Evolutionary conservation across 2,113 vertebrate genomes (phyloP).

Genomic region (Hippocampus comes): DNA sequence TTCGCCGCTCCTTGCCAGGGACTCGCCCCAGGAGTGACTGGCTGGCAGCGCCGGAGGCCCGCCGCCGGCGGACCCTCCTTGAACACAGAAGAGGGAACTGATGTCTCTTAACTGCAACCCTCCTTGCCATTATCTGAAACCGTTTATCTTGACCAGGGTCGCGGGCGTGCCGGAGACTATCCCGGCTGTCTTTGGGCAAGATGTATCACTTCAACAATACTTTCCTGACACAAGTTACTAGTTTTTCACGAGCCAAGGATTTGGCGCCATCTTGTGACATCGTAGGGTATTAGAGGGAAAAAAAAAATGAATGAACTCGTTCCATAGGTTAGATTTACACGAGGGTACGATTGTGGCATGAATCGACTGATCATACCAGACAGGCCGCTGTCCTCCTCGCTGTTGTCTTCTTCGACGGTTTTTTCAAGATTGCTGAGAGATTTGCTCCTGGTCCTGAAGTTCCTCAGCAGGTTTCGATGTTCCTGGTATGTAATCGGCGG

Average conservation of each 20-base stretch:
- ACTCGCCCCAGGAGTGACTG: slow-evolving; percentile 67
- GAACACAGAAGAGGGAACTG: not conserved
- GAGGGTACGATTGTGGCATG: too few relatives aligned
- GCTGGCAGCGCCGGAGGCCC: slow-evolving; percentile 61
- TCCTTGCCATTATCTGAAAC: not conserved
- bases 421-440: slow-evolving; percentile 80
- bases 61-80: slow-evolving; percentile 37
- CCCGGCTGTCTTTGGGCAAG: too few relatives aligned
- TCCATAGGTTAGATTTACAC: too few relatives aligned
- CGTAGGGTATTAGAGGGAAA: too few relatives aligned
- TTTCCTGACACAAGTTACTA: too few relatives aligned
- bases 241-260: too few relatives aligned
- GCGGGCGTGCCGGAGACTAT: too few relatives aligned
- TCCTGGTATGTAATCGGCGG: slow-evolving; percentile 78
- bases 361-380: slow-evolving; percentile 43
- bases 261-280: too few relatives aligned
- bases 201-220: too few relatives aligned
- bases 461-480: slow-evolving; percentile 75
- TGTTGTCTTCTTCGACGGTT: slow-evolving; percentile 74
- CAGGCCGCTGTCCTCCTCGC: slow-evolving; percentile 71
- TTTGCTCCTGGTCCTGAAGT: slow-evolving; percentile 77
- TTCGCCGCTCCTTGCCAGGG: slow-evolving; percentile 39
- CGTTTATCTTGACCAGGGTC: too few relatives aligned
- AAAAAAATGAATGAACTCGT: too few relatives aligned
- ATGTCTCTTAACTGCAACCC: not conserved